Base-by-base conservation (phyloP, 2,797 vertebrate species). In the Crocodylus rhombifer region DNA sequence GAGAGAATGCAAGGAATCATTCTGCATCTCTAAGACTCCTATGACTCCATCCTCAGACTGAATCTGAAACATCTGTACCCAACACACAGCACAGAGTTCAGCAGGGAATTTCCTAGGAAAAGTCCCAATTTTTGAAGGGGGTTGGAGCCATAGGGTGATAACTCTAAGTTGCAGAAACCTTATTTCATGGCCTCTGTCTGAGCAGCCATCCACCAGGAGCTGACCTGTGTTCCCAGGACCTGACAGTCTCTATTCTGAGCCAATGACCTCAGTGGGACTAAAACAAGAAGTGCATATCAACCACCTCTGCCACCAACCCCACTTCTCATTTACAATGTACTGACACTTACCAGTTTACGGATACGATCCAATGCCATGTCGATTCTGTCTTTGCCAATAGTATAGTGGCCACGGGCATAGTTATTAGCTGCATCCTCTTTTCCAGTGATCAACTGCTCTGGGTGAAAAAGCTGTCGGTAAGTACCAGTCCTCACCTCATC, bases 391-490 rank as follows among this genome's bases (percentile, higher is more conserved):
- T 95, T 96, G n/a, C 96, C 96, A 63, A 94, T 73, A 18, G 96
- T 93, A 51, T 97, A 97, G 77, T 95, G 94, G 16, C 96, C 96
- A 26, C 96, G 95, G 17, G 96, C 96, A 20, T 96, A 96, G 55
- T 96, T 97, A 81, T 96, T 97, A 18, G 96, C 95, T 42, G 96
- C 95, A 90, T 97, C 96, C 83, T 97, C 96, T 56, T 94, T 96
- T 51, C 95, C 96, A 25, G 92, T 86, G 79, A 96, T 96, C 11
- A 97, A 71, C 55, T 97, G 96, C 61, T 96, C 93, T 30, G 96
- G 95, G 71, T 96, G 96, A 65, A 96, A 97, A 86, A 97, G 91
- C 42, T 88, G 55, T 2, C 79, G 80, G 42, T 90, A 95, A 18
- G 84, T 84, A 7, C 96, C 96, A 85, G 84, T 75, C 7, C 95